Evolutionary conservation across 1,140 invertebrate species (phyloP), one percentile per base, ranked within the genome.

Genomic region (Cheumatopsyche charites): DNA sequence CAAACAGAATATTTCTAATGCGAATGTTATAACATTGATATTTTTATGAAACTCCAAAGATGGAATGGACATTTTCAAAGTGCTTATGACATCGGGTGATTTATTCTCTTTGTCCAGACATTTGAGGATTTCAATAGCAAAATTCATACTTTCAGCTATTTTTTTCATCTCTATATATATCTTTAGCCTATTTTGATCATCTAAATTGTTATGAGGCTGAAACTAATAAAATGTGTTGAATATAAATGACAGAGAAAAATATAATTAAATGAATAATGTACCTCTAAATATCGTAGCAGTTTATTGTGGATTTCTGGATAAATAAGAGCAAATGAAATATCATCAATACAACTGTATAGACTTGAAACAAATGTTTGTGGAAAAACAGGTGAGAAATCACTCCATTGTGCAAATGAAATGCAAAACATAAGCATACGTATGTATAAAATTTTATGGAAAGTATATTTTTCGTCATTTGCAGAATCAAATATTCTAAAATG

Each of bases 21-120:
- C 78, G 19, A 80, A 79, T 41, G 77, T 78, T 15, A 88, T 78
- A 76, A 83, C 81, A 19, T 73, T 74, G 61, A 81, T 76, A 78
- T 81, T 84, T 69, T 79, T 77, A 78, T 87, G 84, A 66, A 87
- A 81, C 70, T 86, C 82, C 23, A 88, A 71, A 19, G 82, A 79
- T 1, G 80, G 79, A 3, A 88, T 62, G 0, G 84, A 79, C 15
- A 80, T 78, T 72, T 83, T 78, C 2, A 86, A 82, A 29, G 79
- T 75, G 5, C 21, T 70, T 1, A 87, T 75, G 25, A 82, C 77
- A 41, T 81, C 76, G 13, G 79, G 77, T 7, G 77, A 73, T 21
- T 77, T 73, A 25, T 77, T 66, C 23, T 73, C 74, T 43, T 72
- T 62, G 9, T 79, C 77, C 72, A 79, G 79, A 65, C 82, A 79